Evolutionary conservation across 2,113 vertebrate genomes (phyloP).

Genomic region (Syngnathus typhle): DNA sequence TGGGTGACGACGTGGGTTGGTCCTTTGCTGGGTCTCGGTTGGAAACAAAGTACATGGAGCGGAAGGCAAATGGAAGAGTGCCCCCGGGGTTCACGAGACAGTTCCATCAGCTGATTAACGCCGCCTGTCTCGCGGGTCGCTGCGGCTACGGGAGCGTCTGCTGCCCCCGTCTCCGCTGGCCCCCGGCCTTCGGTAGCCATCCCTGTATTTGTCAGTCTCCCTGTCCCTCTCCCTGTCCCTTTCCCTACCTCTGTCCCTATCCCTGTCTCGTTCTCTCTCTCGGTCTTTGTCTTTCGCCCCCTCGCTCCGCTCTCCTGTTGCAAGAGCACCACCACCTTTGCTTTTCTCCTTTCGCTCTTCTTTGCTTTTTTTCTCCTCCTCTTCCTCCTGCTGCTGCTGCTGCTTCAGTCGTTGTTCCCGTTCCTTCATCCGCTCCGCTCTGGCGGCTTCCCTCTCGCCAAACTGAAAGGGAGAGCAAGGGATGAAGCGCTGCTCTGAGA

Average conservation of each 20-base stretch:
- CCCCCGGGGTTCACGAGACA: slow-evolving; percentile 33
- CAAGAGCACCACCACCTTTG: slow-evolving; percentile 39
- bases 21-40: slow-evolving; percentile 66
- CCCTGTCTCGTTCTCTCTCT: slow-evolving; percentile 36
- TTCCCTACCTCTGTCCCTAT: slow-evolving; percentile 33
- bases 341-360: slow-evolving; percentile 65
- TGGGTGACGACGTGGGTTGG: slow-evolving; percentile 62
- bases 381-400: slow-evolving; percentile 44
- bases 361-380: slow-evolving; percentile 67
- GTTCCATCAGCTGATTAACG: slow-evolving; percentile 65
- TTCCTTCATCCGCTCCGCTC: slow-evolving; percentile 66
- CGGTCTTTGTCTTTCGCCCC: slow-evolving; percentile 59
- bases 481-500: not conserved
- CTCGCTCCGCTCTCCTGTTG: slow-evolving; percentile 52
- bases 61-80: slow-evolving; percentile 54
- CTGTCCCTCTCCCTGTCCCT: slow-evolving; percentile 58
- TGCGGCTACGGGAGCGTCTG: slow-evolving; percentile 78
- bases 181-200: slow-evolving; percentile 46
- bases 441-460: slow-evolving; percentile 56
- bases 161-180: slow-evolving; percentile 49
- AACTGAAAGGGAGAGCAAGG: slow-evolving; percentile 33
- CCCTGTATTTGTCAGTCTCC: slow-evolving; percentile 68
- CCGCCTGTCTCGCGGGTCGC: slow-evolving; percentile 78
- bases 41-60: slow-evolving; percentile 65
- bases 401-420: slow-evolving; percentile 67